Evolutionary conservation across 2,797 vertebrate genomes (phyloP).

Genomic region (Lophotriccus pileatus): DNA sequence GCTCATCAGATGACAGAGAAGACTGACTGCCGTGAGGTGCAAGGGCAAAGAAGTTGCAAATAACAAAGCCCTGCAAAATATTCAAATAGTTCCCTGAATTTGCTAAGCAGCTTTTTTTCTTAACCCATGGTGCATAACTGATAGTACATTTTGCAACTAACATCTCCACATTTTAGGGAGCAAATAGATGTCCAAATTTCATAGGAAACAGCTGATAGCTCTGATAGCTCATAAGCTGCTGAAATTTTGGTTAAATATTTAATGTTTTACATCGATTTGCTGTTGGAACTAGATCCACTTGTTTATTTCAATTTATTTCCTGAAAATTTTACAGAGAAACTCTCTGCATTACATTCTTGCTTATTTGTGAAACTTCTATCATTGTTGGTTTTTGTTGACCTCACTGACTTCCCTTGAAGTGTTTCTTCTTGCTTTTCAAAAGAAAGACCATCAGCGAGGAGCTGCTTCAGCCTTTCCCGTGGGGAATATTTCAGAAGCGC

Average conservation of each 20-base stretch:
- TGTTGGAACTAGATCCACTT: neutral
- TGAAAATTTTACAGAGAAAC: neutral
- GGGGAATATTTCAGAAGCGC: neutral
- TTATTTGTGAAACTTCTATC: neutral
- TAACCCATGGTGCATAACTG: neutral
- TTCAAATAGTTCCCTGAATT: neutral
- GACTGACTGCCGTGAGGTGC: neutral
- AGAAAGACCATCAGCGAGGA: neutral
- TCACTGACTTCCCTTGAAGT: neutral
- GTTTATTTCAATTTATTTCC: neutral
- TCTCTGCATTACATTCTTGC: neutral
- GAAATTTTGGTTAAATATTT: neutral
- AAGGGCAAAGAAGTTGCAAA: neutral
- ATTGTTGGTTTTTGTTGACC: neutral
- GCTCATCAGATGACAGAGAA: neutral
- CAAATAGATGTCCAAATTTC: neutral
- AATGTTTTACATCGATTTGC: neutral
- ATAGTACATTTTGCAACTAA: neutral
- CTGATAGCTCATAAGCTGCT: neutral
- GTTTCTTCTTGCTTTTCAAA: neutral
- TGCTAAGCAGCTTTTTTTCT: neutral
- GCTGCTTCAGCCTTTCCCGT: neutral
- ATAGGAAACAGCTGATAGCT: neutral
- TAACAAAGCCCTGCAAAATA: neutral
- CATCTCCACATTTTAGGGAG: neutral